Conservation (phyloP, 1,140 invertebrate genomes). For the Hylaeus anthracinus region DNA sequence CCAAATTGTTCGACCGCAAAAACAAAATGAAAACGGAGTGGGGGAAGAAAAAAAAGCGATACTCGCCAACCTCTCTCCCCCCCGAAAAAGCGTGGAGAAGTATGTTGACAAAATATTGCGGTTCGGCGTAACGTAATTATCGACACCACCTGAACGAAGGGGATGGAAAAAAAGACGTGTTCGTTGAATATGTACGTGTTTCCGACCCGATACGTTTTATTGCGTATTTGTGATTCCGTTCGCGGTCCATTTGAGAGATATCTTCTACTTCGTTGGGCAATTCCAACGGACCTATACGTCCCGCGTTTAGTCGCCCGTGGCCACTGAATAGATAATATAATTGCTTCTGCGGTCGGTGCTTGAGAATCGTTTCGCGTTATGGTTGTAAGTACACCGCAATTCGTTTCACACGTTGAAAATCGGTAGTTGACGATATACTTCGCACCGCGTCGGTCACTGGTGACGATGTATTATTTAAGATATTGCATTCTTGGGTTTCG, state of each 20-base stretch:
- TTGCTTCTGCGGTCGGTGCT: slow-evolving; percentile 27
- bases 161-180: not conserved
- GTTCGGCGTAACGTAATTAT: slow-evolving; percentile 22
- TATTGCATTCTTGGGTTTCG: too few species aligned
- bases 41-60: not conserved
- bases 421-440: too few species aligned
- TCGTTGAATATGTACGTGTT: slow-evolving; percentile 1
- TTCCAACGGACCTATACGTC: not conserved
- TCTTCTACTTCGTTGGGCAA: slow-evolving; percentile 22
- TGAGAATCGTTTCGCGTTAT: not conserved
- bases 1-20: slow-evolving; percentile 28
- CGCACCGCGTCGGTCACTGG: too few species aligned
- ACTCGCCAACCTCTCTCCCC: too few species aligned
- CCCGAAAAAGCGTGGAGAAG: not conserved
- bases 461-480: too few species aligned
- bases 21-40: not conserved
- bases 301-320: not conserved
- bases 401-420: too few species aligned
- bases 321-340: slow-evolving; percentile 31
- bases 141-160: too few species aligned
- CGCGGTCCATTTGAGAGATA: slow-evolving; percentile 23
- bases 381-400: too few species aligned
- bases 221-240: slow-evolving; percentile 20
- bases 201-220: slow-evolving; percentile 26
- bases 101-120: slow-evolving; percentile 28